Base-by-base conservation (phyloP, 2,888 invertebrate species). In the Epinotia brunnichana region DNA sequence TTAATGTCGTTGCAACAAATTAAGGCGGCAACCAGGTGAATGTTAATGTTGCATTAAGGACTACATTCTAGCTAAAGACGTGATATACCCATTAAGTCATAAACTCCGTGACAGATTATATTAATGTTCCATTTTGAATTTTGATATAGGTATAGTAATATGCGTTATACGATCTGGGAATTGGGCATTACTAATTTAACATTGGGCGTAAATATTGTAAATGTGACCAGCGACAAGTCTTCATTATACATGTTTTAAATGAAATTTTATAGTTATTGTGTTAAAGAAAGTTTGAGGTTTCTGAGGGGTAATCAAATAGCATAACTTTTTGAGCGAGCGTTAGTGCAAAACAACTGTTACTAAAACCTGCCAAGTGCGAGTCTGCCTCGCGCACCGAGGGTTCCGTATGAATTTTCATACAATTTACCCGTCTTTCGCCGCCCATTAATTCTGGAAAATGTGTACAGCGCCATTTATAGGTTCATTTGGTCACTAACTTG, bases 81-180 rank as follows among this genome's bases (percentile, higher is more conserved):
- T 72, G 71, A 71, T 71, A 73, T 66, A 51, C 62, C 56, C 69
- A 75, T 73, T 73, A 75, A 74, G 63, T 73, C 69, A 69, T 73
- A 73, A 73, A 69, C 57, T 63, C 57, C 48, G 57, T 54, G 69
- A 69, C 68, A 73, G 73, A 69, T 72, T 62, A 72, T 67, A 48
- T 54, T 72, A 56, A 72, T 72, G 72, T 51, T 48, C 67, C 54
- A 57, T 72, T 66, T 61, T 56, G 35, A 61, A n/a, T n/a, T n/a
- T n/a, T n/a, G n/a, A n/a, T n/a, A n/a, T n/a, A n/a, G 39, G 56
- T 53, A 44, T 44, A 60, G 54, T 72, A 54, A 41, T 21, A 48
- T 24, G 21, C 41, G 54, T 66, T 66, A 21, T 66, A 41, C n/a
- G 66, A 41, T 56, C 19, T 54, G 66, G 41, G 24, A 66, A 48